Evolutionary conservation across 2,888 invertebrate species (phyloP), one percentile per base, ranked within the genome.

Genomic region (Metacarcinus magister): DNA sequence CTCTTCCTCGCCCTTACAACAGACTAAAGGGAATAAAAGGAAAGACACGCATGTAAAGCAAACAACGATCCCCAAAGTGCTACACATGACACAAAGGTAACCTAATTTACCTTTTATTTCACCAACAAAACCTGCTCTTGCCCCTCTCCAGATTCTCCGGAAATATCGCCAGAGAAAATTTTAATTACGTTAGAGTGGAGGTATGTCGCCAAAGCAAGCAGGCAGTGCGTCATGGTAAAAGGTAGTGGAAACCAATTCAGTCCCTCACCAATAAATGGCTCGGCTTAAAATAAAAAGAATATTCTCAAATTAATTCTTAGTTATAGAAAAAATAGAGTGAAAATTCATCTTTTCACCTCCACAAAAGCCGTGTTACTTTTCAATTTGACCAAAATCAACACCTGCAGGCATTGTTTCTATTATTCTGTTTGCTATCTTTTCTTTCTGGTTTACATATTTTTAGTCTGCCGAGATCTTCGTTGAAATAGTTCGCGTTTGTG

Each of bases 151-250:
- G 19, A 54, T 19, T 19, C n/a, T 75, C n/a, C 75, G 7, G 2
- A 23, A 28, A 28, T 8, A 75, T n/a, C n/a, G 7, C n/a, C 4
- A 75, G 75, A 75, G 75, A 75, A 54, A 75, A 75, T 75, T n/a
- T n/a, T 75, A n/a, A 75, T 75, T 75, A 75, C 75, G n/a, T n/a
- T 75, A 75, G 75, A 75, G 8, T 75, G n/a, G n/a, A 75, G 75
- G 75, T 75, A 75, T 75, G 75, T 75, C 75, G 28, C n/a, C 75
- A 75, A 75, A 75, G 75, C 75, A 75, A n/a, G 28, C 54, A 75
- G n/a, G 28, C 54, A 75, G n/a, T n/a, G 75, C 75, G 75, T 75
- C 75, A 75, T n/a, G 75, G n/a, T n/a, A 75, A 75, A 75, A 75
- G 75, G n/a, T n/a, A 7, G n/a, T 75, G 75, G 23, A 28, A 75